Evolutionary conservation across 2,797 vertebrate species (phyloP).

Genomic region (Tenualosa ilisha): DNA sequence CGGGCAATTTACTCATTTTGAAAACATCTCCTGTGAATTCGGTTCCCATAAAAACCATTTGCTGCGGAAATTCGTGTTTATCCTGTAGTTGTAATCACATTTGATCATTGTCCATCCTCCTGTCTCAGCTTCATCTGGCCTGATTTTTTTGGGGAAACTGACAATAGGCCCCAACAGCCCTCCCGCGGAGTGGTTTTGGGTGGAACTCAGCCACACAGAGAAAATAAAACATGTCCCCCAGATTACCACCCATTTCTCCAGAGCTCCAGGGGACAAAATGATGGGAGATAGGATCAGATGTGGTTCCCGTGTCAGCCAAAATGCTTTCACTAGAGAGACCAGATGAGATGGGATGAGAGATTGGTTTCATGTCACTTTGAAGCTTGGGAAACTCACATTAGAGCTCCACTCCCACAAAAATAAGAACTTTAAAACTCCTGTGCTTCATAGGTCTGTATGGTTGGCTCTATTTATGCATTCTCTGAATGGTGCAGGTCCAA

Average conservation of each 20-base stretch:
- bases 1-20: background rate
- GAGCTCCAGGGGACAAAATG: constrained; percentile 20
- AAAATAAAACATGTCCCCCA: constrained; percentile 22
- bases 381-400: constrained; percentile 21
- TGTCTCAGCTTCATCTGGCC: background rate
- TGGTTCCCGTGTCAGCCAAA: background rate
- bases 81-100: background rate
- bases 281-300: constrained; percentile 16
- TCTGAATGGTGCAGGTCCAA: background rate
- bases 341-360: constrained; percentile 14
- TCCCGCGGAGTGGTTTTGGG: background rate
- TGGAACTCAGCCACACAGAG: background rate
- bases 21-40: background rate
- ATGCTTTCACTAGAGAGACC: constrained; percentile 23
- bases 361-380: constrained; percentile 27
- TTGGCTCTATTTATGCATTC: background rate
- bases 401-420: background rate
- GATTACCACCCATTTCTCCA: constrained; percentile 31
- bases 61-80: background rate
- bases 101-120: background rate
- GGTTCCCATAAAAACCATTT: background rate
- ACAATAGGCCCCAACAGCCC: background rate
- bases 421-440: background rate
- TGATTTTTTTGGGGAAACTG: background rate
- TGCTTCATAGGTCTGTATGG: background rate